Percentiles rank a stretch among this genome's conserved stretches.
Evolutionary conservation across 64 coral and sea anemone genomes (phyloP).

Genomic region (Porites australiensis): DNA sequence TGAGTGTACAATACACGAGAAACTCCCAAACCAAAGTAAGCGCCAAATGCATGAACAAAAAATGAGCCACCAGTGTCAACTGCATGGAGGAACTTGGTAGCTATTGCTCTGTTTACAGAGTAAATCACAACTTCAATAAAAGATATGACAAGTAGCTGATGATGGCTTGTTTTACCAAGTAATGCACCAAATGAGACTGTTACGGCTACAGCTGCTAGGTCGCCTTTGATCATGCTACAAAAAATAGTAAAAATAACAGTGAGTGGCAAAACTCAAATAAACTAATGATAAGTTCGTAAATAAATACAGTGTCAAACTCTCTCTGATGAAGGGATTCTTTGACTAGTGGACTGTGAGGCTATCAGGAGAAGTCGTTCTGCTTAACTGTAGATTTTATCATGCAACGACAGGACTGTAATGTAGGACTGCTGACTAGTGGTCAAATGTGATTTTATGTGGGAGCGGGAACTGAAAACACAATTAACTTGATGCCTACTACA

Average conservation of each 20-base stretch:
- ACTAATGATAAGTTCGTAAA: too few relatives aligned
- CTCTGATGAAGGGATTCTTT: too few relatives aligned
- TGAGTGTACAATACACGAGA: conserved; percentile 74
- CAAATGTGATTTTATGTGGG: too few relatives aligned
- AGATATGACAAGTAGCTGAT: conserved; percentile 79
- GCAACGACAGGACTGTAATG: too few relatives aligned
- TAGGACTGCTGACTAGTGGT: too few relatives aligned
- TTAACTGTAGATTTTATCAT: too few relatives aligned
- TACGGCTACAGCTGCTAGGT: conserved; percentile 81
- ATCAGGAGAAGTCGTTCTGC: too few relatives aligned
- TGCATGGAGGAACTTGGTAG: conserved; percentile 78
- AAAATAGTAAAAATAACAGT: not conserved
- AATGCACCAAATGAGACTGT: conserved; percentile 90
- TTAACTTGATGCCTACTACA: too few relatives aligned
- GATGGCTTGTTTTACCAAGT: conserved; percentile 92
- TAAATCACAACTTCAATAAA: conserved; percentile 90
- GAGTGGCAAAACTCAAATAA: too few relatives aligned
- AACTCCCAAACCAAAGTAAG: conserved; percentile 84
- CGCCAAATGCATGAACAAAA: conserved; percentile 91
- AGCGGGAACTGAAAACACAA: too few relatives aligned
- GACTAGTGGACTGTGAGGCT: too few relatives aligned
- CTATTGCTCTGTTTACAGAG: conserved; percentile 73
- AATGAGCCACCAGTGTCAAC: conserved; percentile 83
- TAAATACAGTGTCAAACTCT: too few relatives aligned
- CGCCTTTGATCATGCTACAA: conserved; percentile 91